A percentile compares a stretch with the other conserved stretches of the same genome.
These are phyloP conservation scores for Hirtodrosophila alboralis DNA, from an alignment of 2,888 invertebrate genomes.

Conservation along the genomic window DNA sequence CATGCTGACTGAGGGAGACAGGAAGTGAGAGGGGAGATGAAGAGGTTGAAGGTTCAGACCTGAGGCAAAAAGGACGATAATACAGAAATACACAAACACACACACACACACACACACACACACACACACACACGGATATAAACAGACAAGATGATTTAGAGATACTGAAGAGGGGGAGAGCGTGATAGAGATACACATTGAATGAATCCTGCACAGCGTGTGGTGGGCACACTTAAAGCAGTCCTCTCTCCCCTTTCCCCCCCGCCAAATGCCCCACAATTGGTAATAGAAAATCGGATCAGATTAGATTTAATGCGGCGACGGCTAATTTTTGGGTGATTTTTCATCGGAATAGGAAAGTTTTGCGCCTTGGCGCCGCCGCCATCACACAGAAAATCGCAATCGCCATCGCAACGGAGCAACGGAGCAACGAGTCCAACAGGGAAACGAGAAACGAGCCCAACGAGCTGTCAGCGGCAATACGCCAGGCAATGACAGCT, in stretches of 20 bases:
- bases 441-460: too few species aligned
- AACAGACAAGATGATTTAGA: slow-evolving; percentile 18
- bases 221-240: slow-evolving; percentile 31
- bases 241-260: too few species aligned
- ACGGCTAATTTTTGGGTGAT: slow-evolving; percentile 74
- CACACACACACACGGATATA: slow-evolving; percentile 32
- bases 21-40: background rate
- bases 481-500: slow-evolving; percentile 78
- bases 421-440: too few species aligned
- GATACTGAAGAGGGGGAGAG: background rate
- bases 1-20: slow-evolving; percentile 14
- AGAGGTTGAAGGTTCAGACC: too few species aligned
- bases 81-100: too few species aligned
- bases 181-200: background rate
- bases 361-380: slow-evolving; percentile 58
- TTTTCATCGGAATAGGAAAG: slow-evolving; percentile 59
- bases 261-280: too few species aligned
- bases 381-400: slow-evolving; percentile 8
- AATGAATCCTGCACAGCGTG: slow-evolving; percentile 19
- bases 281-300: slow-evolving; percentile 79
- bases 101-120: slow-evolving; percentile 26
- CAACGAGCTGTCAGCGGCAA: slow-evolving; percentile 69
- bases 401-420: slow-evolving; percentile 7
- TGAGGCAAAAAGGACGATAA: slow-evolving; percentile 41
- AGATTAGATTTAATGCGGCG: slow-evolving; percentile 78